Conservation (phyloP, 2,888 invertebrate species). For the Galerucella nymphaeae region DNA sequence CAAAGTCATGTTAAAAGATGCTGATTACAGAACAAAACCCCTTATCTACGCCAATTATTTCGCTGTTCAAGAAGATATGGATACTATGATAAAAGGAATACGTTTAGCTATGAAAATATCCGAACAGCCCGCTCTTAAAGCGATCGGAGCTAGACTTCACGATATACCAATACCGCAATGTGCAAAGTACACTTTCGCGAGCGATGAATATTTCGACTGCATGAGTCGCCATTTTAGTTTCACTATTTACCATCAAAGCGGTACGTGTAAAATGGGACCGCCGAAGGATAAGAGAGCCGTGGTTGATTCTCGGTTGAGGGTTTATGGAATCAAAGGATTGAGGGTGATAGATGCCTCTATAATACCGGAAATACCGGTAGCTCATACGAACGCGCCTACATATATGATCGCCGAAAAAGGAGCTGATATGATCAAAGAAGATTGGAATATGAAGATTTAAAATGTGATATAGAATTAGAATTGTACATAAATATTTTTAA, state of each 20-base stretch:
- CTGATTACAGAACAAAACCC: constrained; percentile 70
- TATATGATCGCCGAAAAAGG: constrained; percentile 88
- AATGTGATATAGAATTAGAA: constrained; percentile 39
- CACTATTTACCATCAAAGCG: constrained; percentile 77
- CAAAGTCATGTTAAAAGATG: constrained; percentile 67
- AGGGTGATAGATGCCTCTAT: constrained; percentile 84
- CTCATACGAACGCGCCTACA: constrained; percentile 81
- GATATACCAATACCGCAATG: constrained; percentile 73
- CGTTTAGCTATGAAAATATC: constrained; percentile 71
- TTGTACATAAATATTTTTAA: constrained; percentile 16
- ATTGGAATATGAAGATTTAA: constrained; percentile 58
- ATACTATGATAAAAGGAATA: constrained; percentile 74
- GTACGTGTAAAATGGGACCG: constrained; percentile 76
- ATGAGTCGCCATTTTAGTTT: constrained; percentile 74
- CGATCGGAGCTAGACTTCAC: constrained; percentile 71
- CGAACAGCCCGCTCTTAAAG: constrained; percentile 70
- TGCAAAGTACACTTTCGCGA: constrained; percentile 69
- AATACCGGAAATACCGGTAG: constrained; percentile 81
- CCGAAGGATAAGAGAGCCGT: constrained; percentile 70
- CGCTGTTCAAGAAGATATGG: constrained; percentile 70
- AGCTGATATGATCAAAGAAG: constrained; percentile 75
- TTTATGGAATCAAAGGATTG: constrained; percentile 75
- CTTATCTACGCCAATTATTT: constrained; percentile 74
- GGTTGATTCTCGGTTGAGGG: constrained; percentile 72
- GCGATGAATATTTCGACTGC: constrained; percentile 78